Evolutionary conservation across 2,113 vertebrate species (phyloP).

Genomic region (Bos indicus): DNA sequence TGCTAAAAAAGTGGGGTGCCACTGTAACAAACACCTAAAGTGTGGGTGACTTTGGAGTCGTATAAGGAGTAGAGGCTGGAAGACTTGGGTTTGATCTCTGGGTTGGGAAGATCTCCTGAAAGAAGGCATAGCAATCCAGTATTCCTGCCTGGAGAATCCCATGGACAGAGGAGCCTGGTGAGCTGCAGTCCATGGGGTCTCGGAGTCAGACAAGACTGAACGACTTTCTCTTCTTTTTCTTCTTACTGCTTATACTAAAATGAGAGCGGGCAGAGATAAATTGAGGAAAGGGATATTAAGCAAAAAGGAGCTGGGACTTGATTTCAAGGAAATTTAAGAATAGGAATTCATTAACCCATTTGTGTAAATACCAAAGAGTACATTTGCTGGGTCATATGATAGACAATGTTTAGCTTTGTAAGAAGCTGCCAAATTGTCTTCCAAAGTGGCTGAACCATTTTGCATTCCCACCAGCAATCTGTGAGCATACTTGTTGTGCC

Average conservation of each 20-base stretch:
- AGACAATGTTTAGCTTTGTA: neutral
- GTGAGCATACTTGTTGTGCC: no score
- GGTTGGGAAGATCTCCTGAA: no score
- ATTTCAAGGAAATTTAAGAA: neutral
- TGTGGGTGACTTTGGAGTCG: neutral
- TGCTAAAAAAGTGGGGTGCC: neutral
- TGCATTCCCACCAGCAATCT: neutral
- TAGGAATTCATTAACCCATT: neutral
- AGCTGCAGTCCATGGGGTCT: neutral
- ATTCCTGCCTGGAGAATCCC: neutral
- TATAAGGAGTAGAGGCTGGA: neutral
- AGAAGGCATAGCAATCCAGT: neutral
- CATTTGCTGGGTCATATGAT: neutral
- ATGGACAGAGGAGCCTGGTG: neutral
- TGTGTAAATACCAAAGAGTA: neutral
- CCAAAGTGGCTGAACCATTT: neutral
- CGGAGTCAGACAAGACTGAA: neutral
- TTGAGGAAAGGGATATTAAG: neutral
- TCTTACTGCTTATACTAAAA: neutral
- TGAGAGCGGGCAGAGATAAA: neutral
- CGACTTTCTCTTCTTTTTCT: neutral
- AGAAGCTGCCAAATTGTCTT: neutral
- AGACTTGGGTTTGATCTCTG: no score
- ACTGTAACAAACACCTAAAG: neutral
- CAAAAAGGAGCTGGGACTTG: neutral